Evolutionary conservation across 1,140 invertebrate genomes (phyloP).

Genomic region (Heliconius nattereri): DNA sequence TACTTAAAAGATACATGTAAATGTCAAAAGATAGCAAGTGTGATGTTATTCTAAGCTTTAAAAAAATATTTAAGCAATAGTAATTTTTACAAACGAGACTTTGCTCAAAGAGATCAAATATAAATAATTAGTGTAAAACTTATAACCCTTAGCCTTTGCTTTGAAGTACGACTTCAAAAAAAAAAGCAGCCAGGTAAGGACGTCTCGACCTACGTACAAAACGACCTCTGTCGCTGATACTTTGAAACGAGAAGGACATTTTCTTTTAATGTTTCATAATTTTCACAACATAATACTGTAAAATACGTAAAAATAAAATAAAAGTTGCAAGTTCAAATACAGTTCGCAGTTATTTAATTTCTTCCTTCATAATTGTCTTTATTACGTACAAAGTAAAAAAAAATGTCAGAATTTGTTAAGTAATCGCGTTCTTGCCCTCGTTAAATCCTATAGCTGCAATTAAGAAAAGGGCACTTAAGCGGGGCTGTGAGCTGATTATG

Average conservation of each 20-base stretch:
- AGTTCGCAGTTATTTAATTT: background rate
- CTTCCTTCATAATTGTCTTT: conserved; percentile 29
- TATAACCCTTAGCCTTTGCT: conserved; percentile 4
- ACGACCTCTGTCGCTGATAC: conserved; percentile 1
- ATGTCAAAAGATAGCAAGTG: background rate
- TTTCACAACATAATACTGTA: background rate
- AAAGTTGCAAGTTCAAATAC: background rate
- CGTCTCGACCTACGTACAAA: conserved; percentile 12
- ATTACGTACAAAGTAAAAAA: conserved; percentile 38
- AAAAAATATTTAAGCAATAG: background rate
- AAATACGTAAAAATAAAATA: background rate
- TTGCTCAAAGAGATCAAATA: background rate
- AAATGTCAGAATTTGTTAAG: conserved; percentile 57
- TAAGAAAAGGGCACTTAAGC: conserved; percentile 61
- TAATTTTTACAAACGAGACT: background rate
- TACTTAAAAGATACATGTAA: background rate
- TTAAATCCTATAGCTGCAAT: conserved; percentile 68
- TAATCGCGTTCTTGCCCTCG: conserved; percentile 56
- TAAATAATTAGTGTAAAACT: conserved; percentile 13
- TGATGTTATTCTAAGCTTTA: background rate
- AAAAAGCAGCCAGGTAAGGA: conserved; percentile 1
- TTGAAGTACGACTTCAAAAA: conserved; percentile 9
- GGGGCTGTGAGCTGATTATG: conserved; percentile 61
- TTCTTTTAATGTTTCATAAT: conserved; percentile 1
- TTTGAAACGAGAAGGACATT: background rate